Conservation (phyloP, 2,888 invertebrate genomes). For the Chirona hameri region DNA sequence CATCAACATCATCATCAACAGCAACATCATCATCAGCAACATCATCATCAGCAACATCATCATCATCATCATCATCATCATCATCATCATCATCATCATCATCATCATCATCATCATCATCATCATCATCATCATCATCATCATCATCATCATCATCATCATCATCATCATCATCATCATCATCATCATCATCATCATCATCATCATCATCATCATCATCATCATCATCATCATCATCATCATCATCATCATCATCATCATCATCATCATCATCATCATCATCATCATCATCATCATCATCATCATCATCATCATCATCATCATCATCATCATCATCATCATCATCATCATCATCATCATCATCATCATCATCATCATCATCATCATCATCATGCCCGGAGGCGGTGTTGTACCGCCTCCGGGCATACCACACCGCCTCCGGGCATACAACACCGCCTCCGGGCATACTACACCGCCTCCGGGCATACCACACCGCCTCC, state of each 20-base stretch:
- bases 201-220: constrained; percentile 22
- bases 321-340: constrained; percentile 22
- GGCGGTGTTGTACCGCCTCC: too few relatives aligned
- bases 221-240: constrained; percentile 22
- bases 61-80: too few relatives aligned
- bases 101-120: background rate
- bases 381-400: too few relatives aligned
- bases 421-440: too few relatives aligned
- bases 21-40: too few relatives aligned
- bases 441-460: too few relatives aligned
- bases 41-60: too few relatives aligned
- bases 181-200: constrained; percentile 22
- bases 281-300: constrained; percentile 22
- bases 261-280: constrained; percentile 22
- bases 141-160: constrained; percentile 22
- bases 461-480: too few relatives aligned
- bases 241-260: constrained; percentile 22
- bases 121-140: constrained; percentile 22
- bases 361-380: constrained; percentile 22
- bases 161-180: constrained; percentile 22
- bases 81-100: too few relatives aligned
- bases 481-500: too few relatives aligned
- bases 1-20: too few relatives aligned
- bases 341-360: constrained; percentile 22
- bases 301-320: constrained; percentile 22